Percentiles rank a stretch among this genome's conserved stretches.
These are phyloP conservation scores for Cinclus mexicanus DNA, from an alignment of 2,113 vertebrate species.

Conservation along the genomic window DNA sequence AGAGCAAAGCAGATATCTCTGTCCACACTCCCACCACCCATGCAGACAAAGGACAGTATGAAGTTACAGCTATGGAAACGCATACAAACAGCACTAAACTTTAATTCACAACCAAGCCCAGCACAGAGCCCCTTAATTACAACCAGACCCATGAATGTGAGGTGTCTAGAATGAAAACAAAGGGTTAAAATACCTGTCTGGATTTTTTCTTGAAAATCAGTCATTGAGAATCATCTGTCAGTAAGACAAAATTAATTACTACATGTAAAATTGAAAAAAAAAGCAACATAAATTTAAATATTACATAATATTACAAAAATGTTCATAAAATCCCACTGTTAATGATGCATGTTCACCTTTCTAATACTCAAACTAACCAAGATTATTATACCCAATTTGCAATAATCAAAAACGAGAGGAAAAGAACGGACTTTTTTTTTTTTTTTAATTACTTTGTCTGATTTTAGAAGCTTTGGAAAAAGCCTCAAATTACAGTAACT, in stretches of 20 bases:
- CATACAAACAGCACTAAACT: background rate
- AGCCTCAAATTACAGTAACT: constrained; percentile 58
- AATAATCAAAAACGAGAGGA: background rate
- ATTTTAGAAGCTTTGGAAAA: constrained; percentile 3
- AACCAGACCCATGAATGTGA: background rate
- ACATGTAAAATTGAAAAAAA: constrained; percentile 58
- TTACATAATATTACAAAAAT: constrained; percentile 56
- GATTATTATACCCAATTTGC: background rate
- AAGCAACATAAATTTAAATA: constrained; percentile 59
- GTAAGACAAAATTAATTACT: constrained; percentile 78
- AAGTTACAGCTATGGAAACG: background rate
- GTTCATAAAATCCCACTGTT: constrained; percentile 42
- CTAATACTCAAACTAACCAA: background rate
- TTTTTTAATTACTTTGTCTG: background rate
- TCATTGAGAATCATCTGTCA: constrained; percentile 78
- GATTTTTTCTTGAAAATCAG: constrained; percentile 72
- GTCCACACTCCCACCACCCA: background rate
- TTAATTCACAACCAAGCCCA: background rate
- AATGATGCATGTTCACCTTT: constrained; percentile 25
- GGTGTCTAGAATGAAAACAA: constrained; percentile 46
- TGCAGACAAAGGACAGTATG: background rate
- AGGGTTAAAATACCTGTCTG: constrained; percentile 75
- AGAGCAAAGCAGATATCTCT: background rate
- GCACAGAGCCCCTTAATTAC: background rate
- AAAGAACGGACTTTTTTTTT: background rate